Percentiles rank a stretch among this genome's conserved stretches.
Evolutionary conservation across 1,140 invertebrate genomes (phyloP).

Genomic region (Aleiodes sp.): DNA sequence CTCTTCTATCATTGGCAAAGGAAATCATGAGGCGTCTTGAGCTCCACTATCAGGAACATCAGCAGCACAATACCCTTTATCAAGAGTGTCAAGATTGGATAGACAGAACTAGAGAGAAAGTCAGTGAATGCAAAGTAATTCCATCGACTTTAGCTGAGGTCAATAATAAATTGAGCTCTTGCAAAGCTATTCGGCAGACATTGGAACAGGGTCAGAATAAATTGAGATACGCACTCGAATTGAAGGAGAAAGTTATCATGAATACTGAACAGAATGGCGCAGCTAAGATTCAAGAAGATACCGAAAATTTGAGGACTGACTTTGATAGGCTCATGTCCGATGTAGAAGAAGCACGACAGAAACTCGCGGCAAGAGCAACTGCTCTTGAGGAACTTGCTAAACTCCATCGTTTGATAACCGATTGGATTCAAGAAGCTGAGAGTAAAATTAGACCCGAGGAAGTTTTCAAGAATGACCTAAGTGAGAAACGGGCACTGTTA

Average conservation of each 20-base stretch:
- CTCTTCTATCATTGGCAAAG: slow-evolving; percentile 89
- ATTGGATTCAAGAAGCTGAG: slow-evolving; percentile 88
- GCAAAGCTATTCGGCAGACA: slow-evolving; percentile 84
- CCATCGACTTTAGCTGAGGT: slow-evolving; percentile 82
- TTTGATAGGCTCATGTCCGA: slow-evolving; percentile 86
- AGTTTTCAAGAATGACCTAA: slow-evolving; percentile 81
- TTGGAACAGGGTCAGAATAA: slow-evolving; percentile 93
- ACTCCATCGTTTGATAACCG: slow-evolving; percentile 78
- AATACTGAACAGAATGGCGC: slow-evolving; percentile 89
- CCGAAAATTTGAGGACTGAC: slow-evolving; percentile 85
- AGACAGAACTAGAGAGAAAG: slow-evolving; percentile 84
- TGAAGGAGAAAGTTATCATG: slow-evolving; percentile 91
- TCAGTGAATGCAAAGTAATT: slow-evolving; percentile 79
- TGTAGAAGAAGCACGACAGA: slow-evolving; percentile 80
- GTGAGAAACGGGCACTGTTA: slow-evolving; percentile 87
- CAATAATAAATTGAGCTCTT: slow-evolving; percentile 82
- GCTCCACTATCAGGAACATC: slow-evolving; percentile 91
- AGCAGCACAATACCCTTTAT: slow-evolving; percentile 87
- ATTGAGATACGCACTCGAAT: slow-evolving; percentile 85
- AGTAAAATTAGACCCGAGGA: slow-evolving; percentile 80
- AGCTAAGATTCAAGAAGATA: slow-evolving; percentile 88
- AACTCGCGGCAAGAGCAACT: slow-evolving; percentile 74
- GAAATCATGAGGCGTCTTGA: slow-evolving; percentile 92
- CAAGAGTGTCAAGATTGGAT: slow-evolving; percentile 93
- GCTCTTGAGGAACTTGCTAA: slow-evolving; percentile 88